Conservation (phyloP, 2,888 invertebrate genomes). For the Lochmaea crataegi region DNA sequence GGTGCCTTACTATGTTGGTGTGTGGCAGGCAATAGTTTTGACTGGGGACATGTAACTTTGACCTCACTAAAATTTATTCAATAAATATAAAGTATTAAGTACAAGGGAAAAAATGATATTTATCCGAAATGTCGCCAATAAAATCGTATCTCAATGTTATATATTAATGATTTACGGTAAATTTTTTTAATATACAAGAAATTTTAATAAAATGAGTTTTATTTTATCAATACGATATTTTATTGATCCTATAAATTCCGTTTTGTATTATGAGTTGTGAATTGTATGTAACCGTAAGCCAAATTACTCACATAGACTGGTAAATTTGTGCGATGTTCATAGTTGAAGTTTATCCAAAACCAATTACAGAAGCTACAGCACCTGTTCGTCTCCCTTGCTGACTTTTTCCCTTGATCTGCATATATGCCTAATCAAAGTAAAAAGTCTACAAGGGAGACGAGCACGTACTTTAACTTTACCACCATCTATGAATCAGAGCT, state of each 20-base stretch:
- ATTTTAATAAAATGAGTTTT: constrained; percentile 53
- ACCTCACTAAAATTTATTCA: constrained; percentile 48
- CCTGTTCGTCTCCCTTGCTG: too few relatives aligned
- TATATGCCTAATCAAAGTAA: too few relatives aligned
- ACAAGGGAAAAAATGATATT: constrained; percentile 65
- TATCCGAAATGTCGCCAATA: constrained; percentile 61
- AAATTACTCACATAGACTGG: too few relatives aligned
- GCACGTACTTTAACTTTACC: too few relatives aligned
- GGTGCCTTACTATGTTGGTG: constrained; percentile 65
- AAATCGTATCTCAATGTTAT: constrained; percentile 62
- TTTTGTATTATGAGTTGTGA: neutral
- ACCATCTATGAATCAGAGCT: too few relatives aligned
- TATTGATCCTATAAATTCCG: neutral
- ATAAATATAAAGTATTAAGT: constrained; percentile 50
- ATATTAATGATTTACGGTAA: constrained; percentile 65
- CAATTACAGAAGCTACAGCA: too few relatives aligned
- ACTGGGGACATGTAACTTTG: constrained; percentile 56
- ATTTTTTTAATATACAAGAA: constrained; percentile 66
- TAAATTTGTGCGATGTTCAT: too few relatives aligned
- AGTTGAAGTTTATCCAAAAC: too few relatives aligned
- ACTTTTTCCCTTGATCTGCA: too few relatives aligned
- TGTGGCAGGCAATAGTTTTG: constrained; percentile 62
- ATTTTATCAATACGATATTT: constrained; percentile 33
- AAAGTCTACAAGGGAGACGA: too few relatives aligned
- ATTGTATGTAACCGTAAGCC: too few relatives aligned